Conservation (phyloP, 2,113 vertebrate species). For the Fregetta grallaria region DNA sequence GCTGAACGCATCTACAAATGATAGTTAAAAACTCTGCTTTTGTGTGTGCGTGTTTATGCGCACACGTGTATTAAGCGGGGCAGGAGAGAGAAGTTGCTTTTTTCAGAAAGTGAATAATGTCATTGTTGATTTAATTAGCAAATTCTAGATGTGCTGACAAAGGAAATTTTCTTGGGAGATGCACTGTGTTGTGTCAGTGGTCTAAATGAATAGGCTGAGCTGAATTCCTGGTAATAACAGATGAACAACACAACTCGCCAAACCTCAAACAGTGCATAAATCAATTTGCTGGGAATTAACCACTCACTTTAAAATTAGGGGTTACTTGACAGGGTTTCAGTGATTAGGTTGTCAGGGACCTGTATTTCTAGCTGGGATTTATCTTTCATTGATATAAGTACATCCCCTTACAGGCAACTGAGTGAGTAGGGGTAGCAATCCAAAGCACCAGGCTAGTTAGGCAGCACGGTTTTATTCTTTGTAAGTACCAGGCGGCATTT, state of each 20-base stretch:
- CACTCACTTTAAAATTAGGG: conserved; percentile 81
- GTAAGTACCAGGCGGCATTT: conserved; percentile 30
- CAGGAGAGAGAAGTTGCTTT: conserved; percentile 25
- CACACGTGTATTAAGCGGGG: background rate
- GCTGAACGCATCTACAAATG: background rate
- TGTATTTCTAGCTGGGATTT: conserved; percentile 74
- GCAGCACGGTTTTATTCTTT: conserved; percentile 40
- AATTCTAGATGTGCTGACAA: conserved; percentile 83
- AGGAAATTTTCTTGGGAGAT: conserved; percentile 79
- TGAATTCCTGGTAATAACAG: conserved; percentile 76
- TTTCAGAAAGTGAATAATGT: conserved; percentile 78
- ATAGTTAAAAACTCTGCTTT: background rate
- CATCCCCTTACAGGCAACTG: conserved; percentile 36
- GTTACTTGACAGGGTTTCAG: conserved; percentile 79
- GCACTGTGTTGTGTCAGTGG: conserved; percentile 76
- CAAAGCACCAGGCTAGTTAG: conserved; percentile 26
- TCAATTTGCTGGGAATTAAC: conserved; percentile 82
- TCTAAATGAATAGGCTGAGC: conserved; percentile 77
- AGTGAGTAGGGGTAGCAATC: conserved; percentile 21
- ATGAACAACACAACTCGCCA: conserved; percentile 79
- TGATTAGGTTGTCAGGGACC: conserved; percentile 76
- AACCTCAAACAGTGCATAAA: conserved; percentile 82
- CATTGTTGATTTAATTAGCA: conserved; percentile 84
- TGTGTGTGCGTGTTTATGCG: background rate
- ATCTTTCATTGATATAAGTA: conserved; percentile 69